phyloP scores from a whole-genome alignment of 1,140 invertebrate species.

The Phthorimaea operculella region DNA sequence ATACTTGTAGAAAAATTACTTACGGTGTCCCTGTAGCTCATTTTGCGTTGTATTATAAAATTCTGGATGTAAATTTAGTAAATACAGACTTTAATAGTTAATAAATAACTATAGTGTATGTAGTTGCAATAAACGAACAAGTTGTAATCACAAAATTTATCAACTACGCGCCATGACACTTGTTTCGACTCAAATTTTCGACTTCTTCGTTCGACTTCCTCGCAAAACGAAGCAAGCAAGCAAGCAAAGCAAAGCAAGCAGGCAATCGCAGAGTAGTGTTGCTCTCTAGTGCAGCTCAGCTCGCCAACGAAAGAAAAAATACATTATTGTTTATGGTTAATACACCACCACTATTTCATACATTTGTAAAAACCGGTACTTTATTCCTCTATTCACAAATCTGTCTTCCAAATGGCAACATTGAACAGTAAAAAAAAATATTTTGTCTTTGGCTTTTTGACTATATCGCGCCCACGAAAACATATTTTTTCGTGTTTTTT shows the following conservation, averaged over 20 bases:
- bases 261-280: no score
- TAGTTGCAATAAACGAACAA: neutral
- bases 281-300: no score
- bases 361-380: neutral
- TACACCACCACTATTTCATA: neutral
- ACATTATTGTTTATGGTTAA: neutral
- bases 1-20: conserved; percentile 23
- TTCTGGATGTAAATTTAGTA: neutral
- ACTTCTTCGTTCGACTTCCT: no score
- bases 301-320: no score
- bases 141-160: neutral
- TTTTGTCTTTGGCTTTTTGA: neutral
- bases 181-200: no score
- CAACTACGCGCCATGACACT: conserved; percentile 5
- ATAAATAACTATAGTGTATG: neutral
- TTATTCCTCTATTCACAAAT: neutral
- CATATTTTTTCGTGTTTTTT: conserved; percentile 4
- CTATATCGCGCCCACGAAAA: conserved; percentile 2
- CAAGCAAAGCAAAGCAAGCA: no score
- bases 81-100: neutral
- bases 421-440: neutral
- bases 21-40: conserved; percentile 60
- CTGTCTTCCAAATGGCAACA: neutral
- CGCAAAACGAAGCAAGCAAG: neutral
- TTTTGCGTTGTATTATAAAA: conserved; percentile 21